These are phyloP conservation scores for Anneissia japonica DNA, from an alignment of 35 echinoderm and acorn worm species.

Conservation along the genomic window DNA sequence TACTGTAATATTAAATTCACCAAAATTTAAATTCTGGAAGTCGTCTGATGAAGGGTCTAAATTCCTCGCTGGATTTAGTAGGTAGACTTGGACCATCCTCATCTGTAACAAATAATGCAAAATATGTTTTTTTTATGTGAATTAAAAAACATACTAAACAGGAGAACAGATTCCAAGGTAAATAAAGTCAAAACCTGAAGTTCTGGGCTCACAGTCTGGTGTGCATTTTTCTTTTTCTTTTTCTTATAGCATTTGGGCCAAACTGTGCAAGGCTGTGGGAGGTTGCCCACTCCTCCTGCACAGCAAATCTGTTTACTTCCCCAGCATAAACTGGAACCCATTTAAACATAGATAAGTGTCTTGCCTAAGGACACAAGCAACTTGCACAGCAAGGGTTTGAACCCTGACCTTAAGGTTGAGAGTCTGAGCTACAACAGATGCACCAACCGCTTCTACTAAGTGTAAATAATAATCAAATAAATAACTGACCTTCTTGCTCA, in stretches of 20 bases:
- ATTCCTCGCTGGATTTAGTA: conserved; percentile 88
- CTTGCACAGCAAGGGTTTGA: too few relatives aligned
- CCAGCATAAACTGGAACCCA: too few relatives aligned
- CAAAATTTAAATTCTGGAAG: conserved; percentile 99
- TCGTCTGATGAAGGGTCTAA: conserved; percentile 97
- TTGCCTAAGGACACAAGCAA: too few relatives aligned
- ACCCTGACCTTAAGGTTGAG: too few relatives aligned
- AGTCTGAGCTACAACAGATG: too few relatives aligned
- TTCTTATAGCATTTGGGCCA: conserved; percentile 68
- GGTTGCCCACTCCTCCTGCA: too few relatives aligned
- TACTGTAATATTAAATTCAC: conserved; percentile 43
- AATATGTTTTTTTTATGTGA: background rate
- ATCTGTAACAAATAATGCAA: conserved; percentile 31
- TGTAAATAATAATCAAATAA: too few relatives aligned
- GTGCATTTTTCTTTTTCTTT: background rate
- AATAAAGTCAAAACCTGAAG: background rate
- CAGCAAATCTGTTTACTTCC: too few relatives aligned
- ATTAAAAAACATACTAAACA: background rate
- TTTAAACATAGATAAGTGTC: too few relatives aligned
- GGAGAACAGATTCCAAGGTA: background rate
- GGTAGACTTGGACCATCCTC: conserved; percentile 94
- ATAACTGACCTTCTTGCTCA: conserved; percentile 4
- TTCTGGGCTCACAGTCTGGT: background rate
- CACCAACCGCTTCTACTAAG: too few relatives aligned
- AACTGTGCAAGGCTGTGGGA: too few relatives aligned